A percentile compares a stretch with the other conserved stretches of the same genome.
Conservation (phyloP, 2,888 invertebrate genomes). For the Globia sparganii region DNA sequence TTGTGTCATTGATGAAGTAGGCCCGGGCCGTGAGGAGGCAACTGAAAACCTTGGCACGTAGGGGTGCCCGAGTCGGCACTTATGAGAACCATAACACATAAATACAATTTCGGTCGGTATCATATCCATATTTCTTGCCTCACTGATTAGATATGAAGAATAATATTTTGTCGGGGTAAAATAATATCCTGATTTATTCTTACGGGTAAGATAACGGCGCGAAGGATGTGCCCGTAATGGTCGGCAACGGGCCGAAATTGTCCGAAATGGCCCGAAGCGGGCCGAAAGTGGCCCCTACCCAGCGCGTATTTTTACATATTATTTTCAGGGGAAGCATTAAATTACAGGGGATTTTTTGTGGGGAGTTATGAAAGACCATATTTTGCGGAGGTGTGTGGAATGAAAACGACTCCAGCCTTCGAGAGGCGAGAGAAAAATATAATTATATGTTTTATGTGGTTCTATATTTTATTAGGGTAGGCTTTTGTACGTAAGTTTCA, state of each 20-base stretch:
- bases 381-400: slow-evolving; percentile 83
- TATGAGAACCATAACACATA: slow-evolving; percentile 75
- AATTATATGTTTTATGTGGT: slow-evolving; percentile 81
- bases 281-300: slow-evolving; percentile 79
- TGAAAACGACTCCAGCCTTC: slow-evolving; percentile 81
- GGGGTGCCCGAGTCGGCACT: slow-evolving; percentile 61
- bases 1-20: slow-evolving; percentile 54
- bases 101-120: slow-evolving; percentile 76
- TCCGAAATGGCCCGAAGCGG: slow-evolving; percentile 80
- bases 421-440: slow-evolving; percentile 78
- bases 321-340: slow-evolving; percentile 85
- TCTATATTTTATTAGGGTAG: slow-evolving; percentile 75
- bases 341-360: slow-evolving; percentile 84
- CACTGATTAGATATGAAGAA: slow-evolving; percentile 88
- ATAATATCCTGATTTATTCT: slow-evolving; percentile 88
- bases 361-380: slow-evolving; percentile 86
- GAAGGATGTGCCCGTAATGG: slow-evolving; percentile 85
- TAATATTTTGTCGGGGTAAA: slow-evolving; percentile 84
- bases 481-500: slow-evolving; percentile 70
- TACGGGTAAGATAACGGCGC: slow-evolving; percentile 83
- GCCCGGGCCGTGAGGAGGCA: slow-evolving; percentile 24
- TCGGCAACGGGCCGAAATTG: slow-evolving; percentile 72
- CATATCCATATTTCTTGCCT: slow-evolving; percentile 83
- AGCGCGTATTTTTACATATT: slow-evolving; percentile 87
- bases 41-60: slow-evolving; percentile 63